A percentile compares a stretch with the other conserved stretches of the same genome.
Evolutionary conservation across 2,113 vertebrate species (phyloP).

Genomic region (Paramormyrops kingsleyae): DNA sequence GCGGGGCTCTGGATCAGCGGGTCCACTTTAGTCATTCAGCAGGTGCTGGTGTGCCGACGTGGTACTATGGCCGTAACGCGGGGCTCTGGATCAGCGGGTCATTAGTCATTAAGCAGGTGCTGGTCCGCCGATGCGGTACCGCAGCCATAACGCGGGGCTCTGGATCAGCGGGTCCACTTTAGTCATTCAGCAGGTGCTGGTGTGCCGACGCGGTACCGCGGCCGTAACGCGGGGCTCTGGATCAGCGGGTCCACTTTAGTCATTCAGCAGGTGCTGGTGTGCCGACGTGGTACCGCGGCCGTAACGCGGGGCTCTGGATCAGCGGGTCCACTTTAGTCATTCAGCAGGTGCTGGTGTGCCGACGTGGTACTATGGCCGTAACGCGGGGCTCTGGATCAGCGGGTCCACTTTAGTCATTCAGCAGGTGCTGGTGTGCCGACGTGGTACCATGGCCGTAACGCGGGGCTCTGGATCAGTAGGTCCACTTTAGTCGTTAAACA

Average conservation of each 20-base stretch:
- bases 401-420: neutral
- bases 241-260: neutral
- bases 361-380: neutral
- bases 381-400: neutral
- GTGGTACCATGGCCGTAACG: neutral
- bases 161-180: neutral
- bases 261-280: neutral
- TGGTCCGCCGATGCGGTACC: neutral
- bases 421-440: neutral
- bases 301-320: neutral
- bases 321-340: neutral
- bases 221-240: neutral
- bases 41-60: neutral
- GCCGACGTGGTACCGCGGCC: neutral
- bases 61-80: too few species aligned
- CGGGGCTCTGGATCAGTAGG: neutral
- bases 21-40: neutral
- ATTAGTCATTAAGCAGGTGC: neutral
- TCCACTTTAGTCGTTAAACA: neutral
- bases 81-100: neutral
- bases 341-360: neutral
- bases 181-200: neutral
- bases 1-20: neutral
- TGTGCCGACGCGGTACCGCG: too few species aligned
- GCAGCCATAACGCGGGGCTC: fast-evolving